phyloP scores from a whole-genome alignment of 2,888 invertebrate species.

The Pharmacophagus antenor region DNA sequence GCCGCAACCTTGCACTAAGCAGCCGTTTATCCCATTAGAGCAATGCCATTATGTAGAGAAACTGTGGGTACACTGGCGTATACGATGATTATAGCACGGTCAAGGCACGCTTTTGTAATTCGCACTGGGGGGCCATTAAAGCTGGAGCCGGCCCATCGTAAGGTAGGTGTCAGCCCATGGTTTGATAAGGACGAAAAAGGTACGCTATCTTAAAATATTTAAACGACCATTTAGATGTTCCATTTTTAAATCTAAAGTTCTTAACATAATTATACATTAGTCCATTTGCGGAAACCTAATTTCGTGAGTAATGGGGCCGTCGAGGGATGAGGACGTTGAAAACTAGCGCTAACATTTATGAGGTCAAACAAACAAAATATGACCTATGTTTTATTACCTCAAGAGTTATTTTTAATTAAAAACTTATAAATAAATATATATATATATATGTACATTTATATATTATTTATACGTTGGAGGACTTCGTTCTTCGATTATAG shows the following conservation, averaged over 20 bases:
- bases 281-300: background rate
- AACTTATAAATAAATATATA: background rate
- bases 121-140: background rate
- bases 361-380: background rate
- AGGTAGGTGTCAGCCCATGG: background rate
- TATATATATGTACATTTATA: background rate
- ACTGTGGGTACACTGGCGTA: slow-evolving; percentile 56
- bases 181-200: background rate
- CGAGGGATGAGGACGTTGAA: too few relatives aligned
- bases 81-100: slow-evolving; percentile 66
- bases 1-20: slow-evolving; percentile 75
- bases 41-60: slow-evolving; percentile 63
- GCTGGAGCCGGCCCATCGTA: background rate
- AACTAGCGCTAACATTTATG: too few relatives aligned
- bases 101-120: slow-evolving; percentile 61
- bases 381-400: background rate
- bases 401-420: background rate
- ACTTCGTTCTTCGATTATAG: too few relatives aligned
- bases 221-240: too few relatives aligned
- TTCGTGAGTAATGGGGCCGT: too few relatives aligned
- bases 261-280: background rate
- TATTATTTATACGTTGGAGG: background rate
- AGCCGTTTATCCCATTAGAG: slow-evolving; percentile 76
- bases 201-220: background rate
- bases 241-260: too few relatives aligned